Evolutionary conservation across 2,888 invertebrate species (phyloP), one percentile per base, ranked within the genome.

Genomic region (Xestia rhomboidea): DNA sequence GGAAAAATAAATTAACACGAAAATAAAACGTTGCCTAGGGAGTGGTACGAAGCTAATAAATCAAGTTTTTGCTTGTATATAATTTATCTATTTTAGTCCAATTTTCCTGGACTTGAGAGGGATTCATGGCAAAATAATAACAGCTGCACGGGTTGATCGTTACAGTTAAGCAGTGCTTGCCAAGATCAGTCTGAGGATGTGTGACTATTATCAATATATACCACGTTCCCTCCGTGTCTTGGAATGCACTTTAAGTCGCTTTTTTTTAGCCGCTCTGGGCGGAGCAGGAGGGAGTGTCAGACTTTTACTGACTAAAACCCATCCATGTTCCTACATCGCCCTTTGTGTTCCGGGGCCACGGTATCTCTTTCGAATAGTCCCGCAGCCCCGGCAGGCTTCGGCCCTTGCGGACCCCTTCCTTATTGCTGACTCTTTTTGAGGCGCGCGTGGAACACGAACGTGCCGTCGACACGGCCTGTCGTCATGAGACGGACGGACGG

Each of bases 1-100:
- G 67, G 18, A n/a, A 63, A 70, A 81, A 83, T 34, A 34, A 80
- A 81, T 63, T 21, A 72, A 64, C 30, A 57, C 38, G 2, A 68
- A 51, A 71, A 71, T 51, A 79, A 79, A 71, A 49, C 24, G 15
- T 38, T 15, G 49, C 30, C 46, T 21, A 34, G 30, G 30, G 62
- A 62, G n/a, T n/a, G 30, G 10, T 11, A 10, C 13, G 34, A 73
- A 54, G 41, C 15, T 27, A 77, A 70, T 67, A 34, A 79, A 78
- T 78, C 54, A 71, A 41, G 2, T 21, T 54, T 70, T 49, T 30
- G 62, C 51, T 66, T 69, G 66, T 41, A 51, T 41, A 62, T 54
- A 54, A 66, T 77, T 83, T 66, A 83, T 66, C 4, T 60, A 15
- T n/a, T 68, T 79, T n/a, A 11, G 24, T 30, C 21, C 10, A n/a